These are phyloP conservation scores for Tetramorium parvispinum DNA, from an alignment of 1,140 invertebrate genomes.

Conservation along the genomic window DNA sequence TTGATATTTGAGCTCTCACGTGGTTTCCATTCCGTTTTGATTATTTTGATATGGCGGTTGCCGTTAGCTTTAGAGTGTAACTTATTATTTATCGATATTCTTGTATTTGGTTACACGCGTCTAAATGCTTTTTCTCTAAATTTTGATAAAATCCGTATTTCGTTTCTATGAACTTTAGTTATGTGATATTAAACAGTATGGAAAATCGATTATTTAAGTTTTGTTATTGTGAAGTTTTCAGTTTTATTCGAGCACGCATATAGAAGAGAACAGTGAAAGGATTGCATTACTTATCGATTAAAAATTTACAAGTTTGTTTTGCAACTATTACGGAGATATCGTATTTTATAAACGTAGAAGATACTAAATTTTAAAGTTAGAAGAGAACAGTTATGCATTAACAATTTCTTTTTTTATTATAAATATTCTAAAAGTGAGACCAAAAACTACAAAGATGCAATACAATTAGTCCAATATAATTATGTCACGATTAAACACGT, in stretches of 20 bases:
- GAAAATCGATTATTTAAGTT: conserved; percentile 35
- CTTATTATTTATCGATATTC: conserved; percentile 22
- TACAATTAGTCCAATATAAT: neutral
- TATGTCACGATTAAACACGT: neutral
- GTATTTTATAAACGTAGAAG: neutral
- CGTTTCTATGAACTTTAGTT: neutral
- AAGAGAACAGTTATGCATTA: neutral
- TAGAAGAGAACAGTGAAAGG: neutral
- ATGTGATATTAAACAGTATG: neutral
- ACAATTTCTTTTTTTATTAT: neutral
- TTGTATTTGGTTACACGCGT: neutral
- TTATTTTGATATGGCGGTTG: conserved; percentile 28
- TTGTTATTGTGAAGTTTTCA: neutral
- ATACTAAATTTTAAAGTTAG: neutral
- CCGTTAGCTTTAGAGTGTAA: conserved; percentile 19
- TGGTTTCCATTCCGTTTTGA: conserved; percentile 29
- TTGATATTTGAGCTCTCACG: conserved; percentile 34
- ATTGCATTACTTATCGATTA: neutral
- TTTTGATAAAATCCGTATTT: conserved; percentile 12
- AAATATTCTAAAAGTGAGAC: neutral
- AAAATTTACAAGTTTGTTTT: neutral
- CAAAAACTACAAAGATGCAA: neutral
- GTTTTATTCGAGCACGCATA: neutral
- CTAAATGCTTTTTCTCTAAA: neutral
- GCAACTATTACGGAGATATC: neutral